phyloP scores from a whole-genome alignment of 2,797 vertebrate genomes.

The Gadopsis bispinosus region DNA sequence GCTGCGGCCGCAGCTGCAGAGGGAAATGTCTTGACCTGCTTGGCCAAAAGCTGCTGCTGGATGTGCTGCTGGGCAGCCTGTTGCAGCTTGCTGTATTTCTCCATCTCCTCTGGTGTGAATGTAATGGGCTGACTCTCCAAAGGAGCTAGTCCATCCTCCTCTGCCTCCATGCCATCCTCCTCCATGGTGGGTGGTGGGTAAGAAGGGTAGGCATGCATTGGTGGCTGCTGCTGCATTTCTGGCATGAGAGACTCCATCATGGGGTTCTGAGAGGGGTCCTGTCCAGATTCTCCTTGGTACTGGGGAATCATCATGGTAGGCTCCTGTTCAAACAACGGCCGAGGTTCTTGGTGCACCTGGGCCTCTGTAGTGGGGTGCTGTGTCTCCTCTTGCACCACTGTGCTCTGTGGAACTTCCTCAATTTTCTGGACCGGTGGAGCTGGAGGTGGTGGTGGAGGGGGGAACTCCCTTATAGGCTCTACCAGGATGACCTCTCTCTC shows the following conservation, averaged over 20 bases:
- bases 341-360: slow-evolving; percentile 77
- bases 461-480: slow-evolving; percentile 87
- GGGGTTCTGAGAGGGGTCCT: slow-evolving; percentile 82
- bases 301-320: slow-evolving; percentile 78
- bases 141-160: slow-evolving; percentile 91
- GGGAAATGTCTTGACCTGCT: slow-evolving; percentile 96
- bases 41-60: slow-evolving; percentile 97
- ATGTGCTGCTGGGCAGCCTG: slow-evolving; percentile 99
- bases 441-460: slow-evolving; percentile 85
- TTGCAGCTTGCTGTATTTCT: slow-evolving; percentile 98
- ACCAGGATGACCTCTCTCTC: slow-evolving; percentile 85
- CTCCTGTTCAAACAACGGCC: slow-evolving; percentile 81
- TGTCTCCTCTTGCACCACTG: slow-evolving; percentile 70
- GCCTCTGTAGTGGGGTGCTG: slow-evolving; percentile 70
- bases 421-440: slow-evolving; percentile 80
- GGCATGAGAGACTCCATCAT: slow-evolving; percentile 89
- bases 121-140: slow-evolving; percentile 98
- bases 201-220: slow-evolving; percentile 88
- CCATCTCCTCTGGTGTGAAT: slow-evolving; percentile 98
- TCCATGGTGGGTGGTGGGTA: slow-evolving; percentile 90
- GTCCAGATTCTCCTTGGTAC: slow-evolving; percentile 84
- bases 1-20: slow-evolving; percentile 87
- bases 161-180: slow-evolving; percentile 85
- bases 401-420: slow-evolving; percentile 73
- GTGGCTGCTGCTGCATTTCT: slow-evolving; percentile 83